Evolutionary conservation across 2,113 vertebrate species (phyloP), one percentile per base, ranked within the genome.

Genomic region (Leptodactylus fuscus): DNA sequence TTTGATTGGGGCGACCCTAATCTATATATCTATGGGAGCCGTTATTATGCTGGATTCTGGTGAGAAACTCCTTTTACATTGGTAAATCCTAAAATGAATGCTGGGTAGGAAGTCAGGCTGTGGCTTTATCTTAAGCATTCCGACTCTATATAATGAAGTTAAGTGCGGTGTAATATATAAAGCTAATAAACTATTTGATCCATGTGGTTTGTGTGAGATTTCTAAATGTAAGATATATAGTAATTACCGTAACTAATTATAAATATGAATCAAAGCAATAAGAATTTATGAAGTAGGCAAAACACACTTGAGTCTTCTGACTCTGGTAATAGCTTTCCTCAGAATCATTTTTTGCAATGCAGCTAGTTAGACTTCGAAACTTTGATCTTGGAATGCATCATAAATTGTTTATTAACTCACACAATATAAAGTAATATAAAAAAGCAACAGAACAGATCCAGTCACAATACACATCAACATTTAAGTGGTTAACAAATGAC

Each of bases 271-370:
- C 71, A 48, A 74, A 48, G 71, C 71, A 46, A 48, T 74, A 48
- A 48, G n/a, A 48, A 46, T 74, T 74, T 77, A 77, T 55, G 75
- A 34, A 77, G n/a, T 8, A 49, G 71, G 24, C 49, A 75, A 74
- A 12, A 15, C 24, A 24, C 49, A 53, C n/a, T 53, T 51, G 27
- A 51, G 24, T 46, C 38, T 46, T 24, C 24, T 18, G 24, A 46
- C 16, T 74, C 11, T 16, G 6, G 24, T 48, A 74, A 48, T 27
- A 15, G 41, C n/a, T 74, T 74, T 74, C 36, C 38, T 46, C 44
- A 48, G n/a, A 74, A 16, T 74, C 7, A 29, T 15, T 46, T 48
- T 73, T 74, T 46, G 13, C 32, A 67, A 48, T 74, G 38, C 11
- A 27, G 22, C 34, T 71, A 41, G 9, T 41, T 41, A 22, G 0